Percentiles rank a stretch among this genome's conserved stretches.
phyloP scores from a whole-genome alignment of 2,113 vertebrate species.

The Cinclus mexicanus region DNA sequence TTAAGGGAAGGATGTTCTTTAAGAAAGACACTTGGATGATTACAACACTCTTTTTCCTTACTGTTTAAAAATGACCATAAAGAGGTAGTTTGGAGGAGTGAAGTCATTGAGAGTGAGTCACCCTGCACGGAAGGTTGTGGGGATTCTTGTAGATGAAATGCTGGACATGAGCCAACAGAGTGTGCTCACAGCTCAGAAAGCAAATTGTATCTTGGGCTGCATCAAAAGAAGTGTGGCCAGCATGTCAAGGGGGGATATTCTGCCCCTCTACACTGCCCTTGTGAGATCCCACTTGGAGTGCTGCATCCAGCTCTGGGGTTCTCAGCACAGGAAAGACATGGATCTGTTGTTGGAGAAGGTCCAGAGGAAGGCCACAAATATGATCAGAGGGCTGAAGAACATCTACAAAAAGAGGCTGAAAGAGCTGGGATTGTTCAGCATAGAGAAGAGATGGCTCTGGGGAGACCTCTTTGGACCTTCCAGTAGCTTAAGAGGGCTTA shows the following conservation, averaged over 20 bases:
- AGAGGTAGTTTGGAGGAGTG: neutral
- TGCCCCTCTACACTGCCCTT: neutral
- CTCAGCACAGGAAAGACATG: neutral
- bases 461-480: neutral
- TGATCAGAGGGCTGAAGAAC: neutral
- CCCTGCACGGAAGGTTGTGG: neutral
- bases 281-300: fast-evolving
- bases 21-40: neutral
- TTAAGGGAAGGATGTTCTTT: neutral
- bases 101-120: neutral
- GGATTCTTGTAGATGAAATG: neutral
- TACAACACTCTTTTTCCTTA: neutral
- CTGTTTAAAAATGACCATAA: neutral
- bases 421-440: neutral
- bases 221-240: neutral
- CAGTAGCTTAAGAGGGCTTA: neutral
- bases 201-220: neutral
- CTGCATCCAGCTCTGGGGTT: too few species aligned
- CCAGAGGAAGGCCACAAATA: neutral
- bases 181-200: neutral
- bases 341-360: neutral
- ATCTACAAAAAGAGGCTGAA: neutral
- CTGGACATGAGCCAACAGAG: neutral
- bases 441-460: neutral
- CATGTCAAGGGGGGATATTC: too few species aligned